phyloP scores from a whole-genome alignment of 2,113 vertebrate genomes.

The Entomyzon cyanotis region DNA sequence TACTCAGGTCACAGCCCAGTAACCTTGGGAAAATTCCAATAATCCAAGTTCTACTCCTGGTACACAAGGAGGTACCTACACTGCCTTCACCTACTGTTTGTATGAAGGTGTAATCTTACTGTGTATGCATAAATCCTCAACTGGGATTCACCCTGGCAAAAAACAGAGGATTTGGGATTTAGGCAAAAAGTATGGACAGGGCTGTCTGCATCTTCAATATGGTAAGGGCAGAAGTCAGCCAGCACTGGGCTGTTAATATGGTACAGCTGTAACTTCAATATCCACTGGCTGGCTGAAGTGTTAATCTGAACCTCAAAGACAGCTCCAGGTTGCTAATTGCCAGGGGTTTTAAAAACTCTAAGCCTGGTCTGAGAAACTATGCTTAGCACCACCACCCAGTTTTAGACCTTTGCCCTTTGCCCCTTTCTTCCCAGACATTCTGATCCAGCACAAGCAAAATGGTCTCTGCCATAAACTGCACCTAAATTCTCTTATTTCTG shows the following conservation, averaged over 20 bases:
- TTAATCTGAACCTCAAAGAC: neutral
- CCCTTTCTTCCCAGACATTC: neutral
- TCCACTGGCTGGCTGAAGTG: neutral
- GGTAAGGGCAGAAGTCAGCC: neutral
- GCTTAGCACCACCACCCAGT: neutral
- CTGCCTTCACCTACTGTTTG: neutral
- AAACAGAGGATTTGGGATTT: neutral
- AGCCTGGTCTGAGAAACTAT: neutral
- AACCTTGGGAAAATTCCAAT: neutral
- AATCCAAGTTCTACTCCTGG: neutral
- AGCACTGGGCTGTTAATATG: accelerated
- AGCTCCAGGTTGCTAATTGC: neutral
- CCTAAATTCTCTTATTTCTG: neutral
- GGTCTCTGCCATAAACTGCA: neutral
- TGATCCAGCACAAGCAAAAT: neutral
- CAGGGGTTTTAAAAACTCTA: neutral
- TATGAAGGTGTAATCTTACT: neutral
- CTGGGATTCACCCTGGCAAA: neutral
- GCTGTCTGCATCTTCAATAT: neutral
- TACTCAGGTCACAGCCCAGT: neutral
- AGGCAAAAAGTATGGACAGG: neutral
- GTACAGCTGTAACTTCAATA: neutral
- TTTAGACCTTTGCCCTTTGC: neutral
- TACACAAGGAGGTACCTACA: neutral
- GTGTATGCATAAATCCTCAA: accelerated